Evolutionary conservation across 2,888 invertebrate species (phyloP), one percentile per base, ranked within the genome.

Genomic region (Brachynemurus nebulosus): DNA sequence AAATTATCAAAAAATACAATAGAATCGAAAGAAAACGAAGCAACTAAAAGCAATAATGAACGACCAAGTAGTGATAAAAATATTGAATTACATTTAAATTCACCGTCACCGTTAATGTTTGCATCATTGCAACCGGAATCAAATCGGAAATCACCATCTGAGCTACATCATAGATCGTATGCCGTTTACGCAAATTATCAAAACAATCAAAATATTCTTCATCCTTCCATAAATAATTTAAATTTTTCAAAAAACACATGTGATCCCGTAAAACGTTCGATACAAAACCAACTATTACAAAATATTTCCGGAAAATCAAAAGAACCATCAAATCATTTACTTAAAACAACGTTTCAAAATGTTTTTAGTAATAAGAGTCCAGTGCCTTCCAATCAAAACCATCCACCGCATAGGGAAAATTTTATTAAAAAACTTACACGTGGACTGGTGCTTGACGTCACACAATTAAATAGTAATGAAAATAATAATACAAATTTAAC

Each of bases 371-470:
- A n/a, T 12, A 37, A 38, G 20, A 44, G 44, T 46, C 57, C 59
- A 52, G 58, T 57, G 20, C 60, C 62, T 3, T 48, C 59, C 35
- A 42, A 57, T 17, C 49, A 52, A 42, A 54, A 58, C 41, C 4
- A n/a, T 16, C 49, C 51, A 42, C 54, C 58, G 2, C 56, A 59
- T 1, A 52, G 55, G 45, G 54, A 51, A 7, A 56, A 59, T 40
- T 20, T 36, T 17, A 30, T 39, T 35, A 42, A 7, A 51, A 67
- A 67, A 53, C 66, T 68, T 7, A 65, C 64, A 53, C 65, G 63
- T 41, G 65, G 66, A 47, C 51, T 68, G 45, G 60, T 67, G 41
- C 63, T 67, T 62, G 68, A 68, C 34, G 67, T 68, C 12, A 66
- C 66, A 4, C 25, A 67, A 45, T 50, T 67, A 49, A 52, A 35